Percentiles rank a stretch among this genome's conserved stretches.
These are phyloP conservation scores for Lepidurus packardi DNA, from an alignment of 1,140 invertebrate genomes.

Conservation along the genomic window DNA sequence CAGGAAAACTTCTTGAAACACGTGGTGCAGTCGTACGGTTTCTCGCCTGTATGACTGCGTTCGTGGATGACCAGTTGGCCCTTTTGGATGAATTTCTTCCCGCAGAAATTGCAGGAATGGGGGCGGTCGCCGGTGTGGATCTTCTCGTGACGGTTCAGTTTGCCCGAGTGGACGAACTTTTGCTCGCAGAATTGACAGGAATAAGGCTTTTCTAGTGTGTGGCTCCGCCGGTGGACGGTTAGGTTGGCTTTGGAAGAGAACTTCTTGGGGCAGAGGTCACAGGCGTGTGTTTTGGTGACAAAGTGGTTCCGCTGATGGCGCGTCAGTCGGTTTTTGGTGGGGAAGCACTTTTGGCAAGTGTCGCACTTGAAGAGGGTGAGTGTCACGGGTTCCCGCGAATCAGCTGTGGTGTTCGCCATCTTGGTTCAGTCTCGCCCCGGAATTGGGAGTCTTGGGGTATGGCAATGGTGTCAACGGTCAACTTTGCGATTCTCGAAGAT, in stretches of 20 bases:
- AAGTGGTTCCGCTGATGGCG: conserved; percentile 19
- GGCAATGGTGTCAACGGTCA: too few relatives aligned
- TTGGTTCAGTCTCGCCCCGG: background rate
- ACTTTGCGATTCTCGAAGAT: too few relatives aligned
- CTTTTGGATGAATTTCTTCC: conserved; percentile 29
- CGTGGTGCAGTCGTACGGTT: conserved; percentile 69
- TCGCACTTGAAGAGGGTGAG: background rate
- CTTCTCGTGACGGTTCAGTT: background rate
- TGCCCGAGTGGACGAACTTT: background rate
- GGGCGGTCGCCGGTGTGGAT: conserved; percentile 16
- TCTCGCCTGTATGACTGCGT: conserved; percentile 68
- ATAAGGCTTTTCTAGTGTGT: conserved; percentile 24
- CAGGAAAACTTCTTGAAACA: conserved; percentile 95
- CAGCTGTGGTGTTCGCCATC: background rate
- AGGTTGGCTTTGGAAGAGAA: background rate
- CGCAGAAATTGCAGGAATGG: conserved; percentile 17
- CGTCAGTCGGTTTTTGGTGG: background rate
- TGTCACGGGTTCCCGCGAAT: background rate
- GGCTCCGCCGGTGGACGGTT: conserved; percentile 15
- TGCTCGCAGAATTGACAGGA: conserved; percentile 21
- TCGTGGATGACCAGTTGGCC: conserved; percentile 64
- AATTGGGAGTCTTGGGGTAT: too few relatives aligned
- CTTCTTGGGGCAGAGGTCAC: conserved; percentile 2
- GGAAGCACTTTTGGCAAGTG: conserved; percentile 24
- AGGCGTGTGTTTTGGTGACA: conserved; percentile 12